These are phyloP conservation scores for Helicolenus hilgendorfi DNA, from an alignment of 2,797 vertebrate genomes.

Conservation along the genomic window DNA sequence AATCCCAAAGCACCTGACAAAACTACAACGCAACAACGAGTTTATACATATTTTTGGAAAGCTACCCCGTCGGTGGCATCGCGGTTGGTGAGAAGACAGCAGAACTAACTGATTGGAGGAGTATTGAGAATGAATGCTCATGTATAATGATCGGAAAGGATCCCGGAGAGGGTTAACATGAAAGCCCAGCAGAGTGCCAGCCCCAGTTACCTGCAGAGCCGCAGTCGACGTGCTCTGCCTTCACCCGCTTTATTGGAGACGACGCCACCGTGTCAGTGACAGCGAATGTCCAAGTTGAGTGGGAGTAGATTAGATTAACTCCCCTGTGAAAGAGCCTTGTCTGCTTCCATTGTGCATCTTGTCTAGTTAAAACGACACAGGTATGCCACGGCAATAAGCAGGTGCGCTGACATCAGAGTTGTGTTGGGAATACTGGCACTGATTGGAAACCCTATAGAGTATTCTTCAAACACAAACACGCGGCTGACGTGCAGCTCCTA, in stretches of 20 bases:
- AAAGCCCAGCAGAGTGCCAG: constrained; percentile 77
- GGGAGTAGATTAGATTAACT: constrained; percentile 86
- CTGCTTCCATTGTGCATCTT: constrained; percentile 82
- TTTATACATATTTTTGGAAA: constrained; percentile 50
- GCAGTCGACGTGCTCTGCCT: constrained; percentile 68
- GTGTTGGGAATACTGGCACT: constrained; percentile 73
- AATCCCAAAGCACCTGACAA: constrained; percentile 54
- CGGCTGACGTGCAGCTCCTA: constrained; percentile 10
- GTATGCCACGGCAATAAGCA: constrained; percentile 76
- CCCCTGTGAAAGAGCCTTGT: constrained; percentile 85
- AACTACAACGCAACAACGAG: constrained; percentile 20
- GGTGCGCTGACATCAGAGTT: constrained; percentile 74
- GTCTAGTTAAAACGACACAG: constrained; percentile 81
- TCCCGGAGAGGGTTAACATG: constrained; percentile 73
- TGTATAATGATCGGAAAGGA: constrained; percentile 68
- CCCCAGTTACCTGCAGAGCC: constrained; percentile 71
- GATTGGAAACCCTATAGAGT: constrained; percentile 75
- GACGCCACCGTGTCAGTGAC: constrained; percentile 79
- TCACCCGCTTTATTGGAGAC: constrained; percentile 79
- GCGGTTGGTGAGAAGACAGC: constrained; percentile 21
- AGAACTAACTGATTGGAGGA: constrained; percentile 48
- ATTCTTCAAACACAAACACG: constrained; percentile 74
- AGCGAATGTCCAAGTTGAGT: constrained; percentile 81
- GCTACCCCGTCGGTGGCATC: constrained; percentile 44
- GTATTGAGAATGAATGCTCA: constrained; percentile 66